Evolutionary conservation across 2,113 vertebrate species (phyloP).

Genomic region (Falco punctatus): DNA sequence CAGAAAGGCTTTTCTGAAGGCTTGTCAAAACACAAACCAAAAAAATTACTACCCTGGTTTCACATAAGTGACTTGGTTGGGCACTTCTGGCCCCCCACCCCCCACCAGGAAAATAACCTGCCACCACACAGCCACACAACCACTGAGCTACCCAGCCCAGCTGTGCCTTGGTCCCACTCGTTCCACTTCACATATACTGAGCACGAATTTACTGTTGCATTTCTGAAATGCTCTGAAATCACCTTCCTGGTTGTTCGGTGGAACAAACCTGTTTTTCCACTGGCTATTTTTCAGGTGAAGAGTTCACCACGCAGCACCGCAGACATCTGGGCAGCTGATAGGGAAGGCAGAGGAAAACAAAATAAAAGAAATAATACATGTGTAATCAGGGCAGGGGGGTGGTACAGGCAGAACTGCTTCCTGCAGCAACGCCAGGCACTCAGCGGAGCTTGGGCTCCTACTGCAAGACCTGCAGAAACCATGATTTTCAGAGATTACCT

Average conservation of each 20-base stretch:
- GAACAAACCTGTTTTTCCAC: neutral
- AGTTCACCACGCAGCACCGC: neutral
- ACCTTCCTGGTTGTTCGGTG: neutral
- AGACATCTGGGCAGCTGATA: neutral
- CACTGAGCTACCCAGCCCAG: neutral
- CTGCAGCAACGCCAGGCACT: neutral
- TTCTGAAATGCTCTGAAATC: neutral
- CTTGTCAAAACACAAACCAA: neutral
- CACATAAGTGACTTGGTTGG: neutral
- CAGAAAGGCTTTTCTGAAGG: neutral
- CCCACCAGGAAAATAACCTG: neutral
- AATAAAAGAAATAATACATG: neutral
- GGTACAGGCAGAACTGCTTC: neutral
- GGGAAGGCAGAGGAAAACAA: neutral
- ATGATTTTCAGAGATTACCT: neutral
- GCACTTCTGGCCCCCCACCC: too few relatives aligned
- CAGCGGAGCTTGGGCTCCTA: neutral
- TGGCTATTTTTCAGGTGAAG: fast-evolving
- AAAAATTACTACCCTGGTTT: neutral
- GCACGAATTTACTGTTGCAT: neutral
- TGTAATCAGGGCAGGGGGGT: neutral
- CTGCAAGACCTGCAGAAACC: neutral
- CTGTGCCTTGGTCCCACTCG: neutral
- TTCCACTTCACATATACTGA: neutral
- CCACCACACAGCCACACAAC: neutral